Percentiles rank a stretch among this genome's conserved stretches.
phyloP scores from a whole-genome alignment of 2,797 vertebrate species.

The Telmatherina bonti region DNA sequence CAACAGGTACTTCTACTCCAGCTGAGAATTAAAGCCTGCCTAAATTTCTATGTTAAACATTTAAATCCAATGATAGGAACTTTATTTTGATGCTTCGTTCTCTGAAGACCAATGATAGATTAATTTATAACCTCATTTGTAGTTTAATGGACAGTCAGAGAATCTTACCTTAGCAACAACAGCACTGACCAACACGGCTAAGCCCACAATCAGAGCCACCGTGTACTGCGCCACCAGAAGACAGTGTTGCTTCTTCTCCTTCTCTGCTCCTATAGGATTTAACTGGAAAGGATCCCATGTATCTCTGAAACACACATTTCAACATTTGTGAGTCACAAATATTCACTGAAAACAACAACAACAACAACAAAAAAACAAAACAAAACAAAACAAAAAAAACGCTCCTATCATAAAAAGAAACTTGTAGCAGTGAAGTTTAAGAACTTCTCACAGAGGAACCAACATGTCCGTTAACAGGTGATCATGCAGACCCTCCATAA shows the following conservation, averaged over 20 bases:
- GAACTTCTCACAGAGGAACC: background rate
- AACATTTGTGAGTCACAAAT: background rate
- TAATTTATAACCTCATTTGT: background rate
- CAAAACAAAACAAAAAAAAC: too few relatives aligned
- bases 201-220: slow-evolving; percentile 78
- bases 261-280: slow-evolving; percentile 83
- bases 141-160: background rate
- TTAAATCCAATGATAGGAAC: background rate
- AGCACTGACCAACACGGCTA: slow-evolving; percentile 77
- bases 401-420: background rate
- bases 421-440: background rate
- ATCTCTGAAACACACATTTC: slow-evolving; percentile 70
- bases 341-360: too few relatives aligned
- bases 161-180: slow-evolving; percentile 81
- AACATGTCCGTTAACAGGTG: background rate
- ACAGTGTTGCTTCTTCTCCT: slow-evolving; percentile 78
- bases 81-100: background rate
- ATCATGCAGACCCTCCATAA: background rate
- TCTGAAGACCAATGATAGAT: background rate
- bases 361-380: too few relatives aligned
- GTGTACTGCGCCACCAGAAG: slow-evolving; percentile 77
- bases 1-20: background rate
- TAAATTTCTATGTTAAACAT: background rate
- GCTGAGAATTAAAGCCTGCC: too few relatives aligned
- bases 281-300: slow-evolving; percentile 87